Percentiles rank a stretch among this genome's conserved stretches.
These are phyloP conservation scores for Brassicogethes aeneus DNA, from an alignment of 2,888 invertebrate species.

Conservation along the genomic window DNA sequence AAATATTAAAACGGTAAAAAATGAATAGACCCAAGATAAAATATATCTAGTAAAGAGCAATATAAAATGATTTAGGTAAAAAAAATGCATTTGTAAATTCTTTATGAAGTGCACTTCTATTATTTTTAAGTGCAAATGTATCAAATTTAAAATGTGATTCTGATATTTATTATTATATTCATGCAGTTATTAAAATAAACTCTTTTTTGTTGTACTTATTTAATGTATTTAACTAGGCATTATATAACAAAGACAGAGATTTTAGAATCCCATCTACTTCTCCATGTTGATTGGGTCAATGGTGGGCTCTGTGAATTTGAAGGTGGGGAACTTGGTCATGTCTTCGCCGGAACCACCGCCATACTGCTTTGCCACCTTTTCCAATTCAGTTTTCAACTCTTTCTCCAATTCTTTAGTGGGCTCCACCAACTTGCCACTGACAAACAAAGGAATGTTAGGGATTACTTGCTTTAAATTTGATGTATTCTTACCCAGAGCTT, in stretches of 20 bases:
- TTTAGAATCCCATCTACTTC: conserved; percentile 10
- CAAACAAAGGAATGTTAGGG: conserved; percentile 14
- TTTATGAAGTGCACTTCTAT: too few relatives aligned
- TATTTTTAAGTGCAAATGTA: too few relatives aligned
- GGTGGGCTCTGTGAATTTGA: conserved; percentile 69
- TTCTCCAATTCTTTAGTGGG: conserved; percentile 66
- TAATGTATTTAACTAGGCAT: neutral
- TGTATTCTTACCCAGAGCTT: conserved; percentile 61
- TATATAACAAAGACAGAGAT: neutral
- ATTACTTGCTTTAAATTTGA: neutral
- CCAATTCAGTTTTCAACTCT: conserved; percentile 68
- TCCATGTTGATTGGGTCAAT: conserved; percentile 56
- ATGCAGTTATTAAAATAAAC: too few relatives aligned
- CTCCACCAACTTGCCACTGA: conserved; percentile 76
- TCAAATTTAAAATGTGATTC: too few relatives aligned
- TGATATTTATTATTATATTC: too few relatives aligned
- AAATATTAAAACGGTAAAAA: too few relatives aligned
- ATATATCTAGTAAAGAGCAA: too few relatives aligned
- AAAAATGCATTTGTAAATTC: too few relatives aligned
- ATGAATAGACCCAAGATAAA: too few relatives aligned
- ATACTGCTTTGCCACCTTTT: conserved; percentile 69
- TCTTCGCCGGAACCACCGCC: conserved; percentile 69
- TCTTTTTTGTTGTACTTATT: too few relatives aligned
- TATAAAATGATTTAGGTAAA: too few relatives aligned
- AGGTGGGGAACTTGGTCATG: conserved; percentile 82